These are phyloP conservation scores for Spisula subtruncata DNA, from an alignment of 2,888 invertebrate species.

Conservation along the genomic window DNA sequence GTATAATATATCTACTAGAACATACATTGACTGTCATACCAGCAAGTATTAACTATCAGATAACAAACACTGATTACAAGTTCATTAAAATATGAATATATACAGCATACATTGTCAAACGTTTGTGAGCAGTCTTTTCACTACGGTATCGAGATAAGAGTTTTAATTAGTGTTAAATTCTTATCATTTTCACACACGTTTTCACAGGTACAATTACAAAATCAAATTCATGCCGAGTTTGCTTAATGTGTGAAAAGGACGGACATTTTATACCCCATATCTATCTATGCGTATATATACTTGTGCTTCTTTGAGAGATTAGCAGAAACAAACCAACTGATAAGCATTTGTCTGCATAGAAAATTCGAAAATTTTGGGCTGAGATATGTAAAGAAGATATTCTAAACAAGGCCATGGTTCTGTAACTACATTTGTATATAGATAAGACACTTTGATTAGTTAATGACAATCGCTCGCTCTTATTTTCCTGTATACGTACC, in stretches of 20 bases:
- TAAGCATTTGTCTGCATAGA: not conserved
- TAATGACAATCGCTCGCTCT: not conserved
- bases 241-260: not conserved
- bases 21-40: constrained; percentile 14
- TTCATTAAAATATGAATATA: constrained; percentile 68
- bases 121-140: constrained; percentile 48
- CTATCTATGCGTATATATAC: not conserved
- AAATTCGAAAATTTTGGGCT: too few relatives aligned
- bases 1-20: not conserved
- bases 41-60: constrained; percentile 58
- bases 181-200: constrained; percentile 53
- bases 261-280: not conserved
- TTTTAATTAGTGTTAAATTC: constrained; percentile 52
- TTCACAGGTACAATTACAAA: constrained; percentile 45
- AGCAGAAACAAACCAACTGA: not conserved
- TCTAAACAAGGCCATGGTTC: constrained; percentile 8
- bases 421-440: not conserved
- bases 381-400: not conserved
- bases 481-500: not conserved
- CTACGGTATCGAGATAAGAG: constrained; percentile 45
- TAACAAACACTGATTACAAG: constrained; percentile 53
- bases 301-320: not conserved
- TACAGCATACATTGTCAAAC: constrained; percentile 41
- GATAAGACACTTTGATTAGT: not conserved
- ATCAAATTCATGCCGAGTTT: not conserved